phyloP scores from a whole-genome alignment of 2,797 vertebrate species.

The Macroramphosus scolopax region DNA sequence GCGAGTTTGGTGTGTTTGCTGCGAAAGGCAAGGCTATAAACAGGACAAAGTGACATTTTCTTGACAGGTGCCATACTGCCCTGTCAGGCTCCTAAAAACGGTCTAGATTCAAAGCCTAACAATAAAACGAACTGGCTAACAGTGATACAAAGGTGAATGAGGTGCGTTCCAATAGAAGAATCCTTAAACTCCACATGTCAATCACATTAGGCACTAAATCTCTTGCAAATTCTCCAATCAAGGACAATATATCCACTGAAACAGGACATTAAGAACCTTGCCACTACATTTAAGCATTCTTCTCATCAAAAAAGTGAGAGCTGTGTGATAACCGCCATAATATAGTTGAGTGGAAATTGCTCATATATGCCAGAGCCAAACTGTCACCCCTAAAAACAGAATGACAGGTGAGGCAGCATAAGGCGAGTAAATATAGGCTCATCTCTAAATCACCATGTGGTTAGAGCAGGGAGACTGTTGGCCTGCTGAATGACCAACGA shows the following conservation, averaged over 20 bases:
- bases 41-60: constrained; percentile 5
- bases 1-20: background rate
- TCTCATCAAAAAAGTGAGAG: constrained; percentile 21
- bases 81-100: constrained; percentile 12
- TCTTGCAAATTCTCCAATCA: background rate
- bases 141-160: constrained; percentile 5
- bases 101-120: constrained; percentile 10
- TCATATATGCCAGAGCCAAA: constrained; percentile 52
- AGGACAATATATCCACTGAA: constrained; percentile 12
- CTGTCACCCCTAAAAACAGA: constrained; percentile 71
- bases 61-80: constrained; percentile 4
- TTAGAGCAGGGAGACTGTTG: background rate
- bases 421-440: constrained; percentile 75
- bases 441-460: constrained; percentile 52
- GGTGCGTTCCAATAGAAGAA: constrained; percentile 4
- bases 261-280: constrained; percentile 26
- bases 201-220: constrained; percentile 1
- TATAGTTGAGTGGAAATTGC: constrained; percentile 55
- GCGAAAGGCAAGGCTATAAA: constrained; percentile 2
- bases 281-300: constrained; percentile 6
- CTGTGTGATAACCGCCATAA: constrained; percentile 33
- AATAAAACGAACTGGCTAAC: background rate
- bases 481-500: constrained; percentile 20
- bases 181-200: background rate
- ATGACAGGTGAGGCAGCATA: constrained; percentile 70